phyloP scores from a whole-genome alignment of 2,888 invertebrate genomes.

The Platycheirus albimanus region DNA sequence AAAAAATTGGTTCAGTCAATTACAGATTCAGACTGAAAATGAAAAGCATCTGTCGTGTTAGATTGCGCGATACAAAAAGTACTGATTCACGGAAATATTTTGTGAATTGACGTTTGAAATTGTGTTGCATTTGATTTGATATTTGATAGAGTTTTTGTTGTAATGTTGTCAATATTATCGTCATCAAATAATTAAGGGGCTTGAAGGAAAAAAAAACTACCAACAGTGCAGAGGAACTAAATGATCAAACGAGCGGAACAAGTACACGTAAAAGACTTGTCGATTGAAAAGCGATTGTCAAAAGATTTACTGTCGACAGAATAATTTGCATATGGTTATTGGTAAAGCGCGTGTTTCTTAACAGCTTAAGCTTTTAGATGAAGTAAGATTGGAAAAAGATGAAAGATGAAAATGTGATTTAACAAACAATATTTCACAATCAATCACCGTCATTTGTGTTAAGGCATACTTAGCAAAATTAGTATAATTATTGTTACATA shows the following conservation, averaged over 20 bases:
- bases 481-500: background rate
- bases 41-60: slow-evolving; percentile 15
- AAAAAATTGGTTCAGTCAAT: no score
- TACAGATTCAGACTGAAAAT: background rate
- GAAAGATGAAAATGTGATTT: background rate
- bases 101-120: slow-evolving; percentile 19
- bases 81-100: slow-evolving; percentile 39
- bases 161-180: background rate
- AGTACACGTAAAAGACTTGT: slow-evolving; percentile 21
- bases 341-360: background rate
- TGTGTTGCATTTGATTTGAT: slow-evolving; percentile 1
- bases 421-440: background rate
- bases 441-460: background rate
- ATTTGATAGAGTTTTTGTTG: background rate
- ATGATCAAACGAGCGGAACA: slow-evolving; percentile 48
- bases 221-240: slow-evolving; percentile 19
- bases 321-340: background rate
- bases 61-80: background rate
- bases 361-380: background rate
- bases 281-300: slow-evolving; percentile 22
- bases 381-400: slow-evolving; percentile 10
- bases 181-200: slow-evolving; percentile 38
- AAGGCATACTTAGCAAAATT: background rate
- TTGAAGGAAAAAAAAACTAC: background rate
- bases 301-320: background rate